Conservation (phyloP, 2,113 vertebrate species). For the Pardalotus punctatus region DNA sequence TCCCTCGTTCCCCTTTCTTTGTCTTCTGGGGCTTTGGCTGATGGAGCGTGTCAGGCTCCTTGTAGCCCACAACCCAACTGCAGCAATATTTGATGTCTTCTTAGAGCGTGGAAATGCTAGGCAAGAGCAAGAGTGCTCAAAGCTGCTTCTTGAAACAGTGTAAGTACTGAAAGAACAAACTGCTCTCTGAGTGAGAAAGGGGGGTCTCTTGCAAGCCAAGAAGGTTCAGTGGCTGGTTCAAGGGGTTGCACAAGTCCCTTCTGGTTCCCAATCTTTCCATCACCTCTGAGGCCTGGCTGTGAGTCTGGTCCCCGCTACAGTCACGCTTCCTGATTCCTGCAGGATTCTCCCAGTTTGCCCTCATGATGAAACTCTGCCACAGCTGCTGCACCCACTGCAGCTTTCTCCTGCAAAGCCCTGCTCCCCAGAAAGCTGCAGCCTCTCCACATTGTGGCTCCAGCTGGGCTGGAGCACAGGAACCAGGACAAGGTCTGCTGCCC, state of each 20-base stretch:
- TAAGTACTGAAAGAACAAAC: background rate
- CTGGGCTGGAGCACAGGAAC: background rate
- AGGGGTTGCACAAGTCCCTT: background rate
- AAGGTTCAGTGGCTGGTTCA: background rate
- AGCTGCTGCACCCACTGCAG: background rate
- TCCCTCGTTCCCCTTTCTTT: background rate
- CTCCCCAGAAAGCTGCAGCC: background rate
- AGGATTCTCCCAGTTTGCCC: background rate
- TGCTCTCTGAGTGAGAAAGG: background rate
- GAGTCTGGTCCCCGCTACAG: background rate
- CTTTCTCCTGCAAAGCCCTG: background rate
- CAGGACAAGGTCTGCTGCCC: background rate
- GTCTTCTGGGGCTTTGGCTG: background rate
- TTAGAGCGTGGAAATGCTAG: background rate
- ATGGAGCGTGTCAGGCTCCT: rapidly evolving
- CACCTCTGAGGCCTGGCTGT: background rate
- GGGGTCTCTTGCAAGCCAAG: background rate
- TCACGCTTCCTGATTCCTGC: background rate
- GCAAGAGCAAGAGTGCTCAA: background rate
- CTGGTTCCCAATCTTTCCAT: background rate
- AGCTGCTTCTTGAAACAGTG: background rate
- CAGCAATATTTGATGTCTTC: background rate
- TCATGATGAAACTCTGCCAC: background rate
- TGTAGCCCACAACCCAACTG: background rate
- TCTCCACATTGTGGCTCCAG: background rate